These are phyloP conservation scores for Chromobotia macracanthus DNA, from an alignment of 2,797 vertebrate genomes.

Conservation along the genomic window DNA sequence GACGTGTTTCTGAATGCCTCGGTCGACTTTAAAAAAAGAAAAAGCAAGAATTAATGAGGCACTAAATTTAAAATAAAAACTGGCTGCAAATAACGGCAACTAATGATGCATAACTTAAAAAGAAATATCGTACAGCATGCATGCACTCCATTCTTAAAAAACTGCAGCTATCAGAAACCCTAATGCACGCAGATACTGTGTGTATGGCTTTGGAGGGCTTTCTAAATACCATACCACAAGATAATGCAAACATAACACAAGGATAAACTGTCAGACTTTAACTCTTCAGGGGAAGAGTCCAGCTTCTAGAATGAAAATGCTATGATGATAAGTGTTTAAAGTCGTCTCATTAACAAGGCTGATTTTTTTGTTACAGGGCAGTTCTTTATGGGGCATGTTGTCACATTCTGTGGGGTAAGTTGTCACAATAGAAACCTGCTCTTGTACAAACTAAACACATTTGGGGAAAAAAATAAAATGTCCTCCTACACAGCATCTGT, in stretches of 20 bases:
- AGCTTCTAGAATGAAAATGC: background rate
- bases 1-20: background rate
- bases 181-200: background rate
- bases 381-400: too few relatives aligned
- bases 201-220: constrained; percentile 6
- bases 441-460: too few relatives aligned
- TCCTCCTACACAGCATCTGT: too few relatives aligned
- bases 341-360: constrained; percentile 15
- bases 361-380: too few relatives aligned
- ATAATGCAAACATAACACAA: constrained; percentile 44
- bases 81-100: constrained; percentile 28
- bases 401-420: background rate
- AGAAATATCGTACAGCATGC: background rate
- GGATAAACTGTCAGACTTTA: constrained; percentile 57
- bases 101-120: constrained; percentile 34
- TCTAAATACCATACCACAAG: background rate
- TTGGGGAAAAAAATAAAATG: too few relatives aligned
- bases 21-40: constrained; percentile 16
- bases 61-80: constrained; percentile 39
- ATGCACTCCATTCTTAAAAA: constrained; percentile 11
- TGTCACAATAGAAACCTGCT: background rate
- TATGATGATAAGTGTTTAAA: constrained; percentile 21
- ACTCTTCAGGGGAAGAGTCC: constrained; percentile 24
- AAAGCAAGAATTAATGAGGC: background rate
- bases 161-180: constrained; percentile 1